Base-by-base conservation (phyloP, 2,797 vertebrate genomes). In the Notoglanidium macrostoma region DNA sequence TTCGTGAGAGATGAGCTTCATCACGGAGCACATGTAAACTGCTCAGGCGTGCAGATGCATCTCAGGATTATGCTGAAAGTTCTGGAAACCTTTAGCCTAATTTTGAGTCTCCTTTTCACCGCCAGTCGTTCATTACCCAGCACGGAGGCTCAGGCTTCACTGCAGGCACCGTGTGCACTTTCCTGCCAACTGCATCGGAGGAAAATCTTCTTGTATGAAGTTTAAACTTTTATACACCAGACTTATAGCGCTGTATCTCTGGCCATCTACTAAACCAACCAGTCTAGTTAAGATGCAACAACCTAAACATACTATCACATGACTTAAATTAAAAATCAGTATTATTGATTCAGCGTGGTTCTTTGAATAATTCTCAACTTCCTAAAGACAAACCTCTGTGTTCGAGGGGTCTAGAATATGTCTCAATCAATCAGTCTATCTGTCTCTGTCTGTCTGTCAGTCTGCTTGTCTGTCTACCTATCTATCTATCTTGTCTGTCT, bases 111-210 rank as follows among this genome's bases (percentile, higher is more conserved):
- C 46, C 59, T 65, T 87, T 84, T 49, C 59, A 9, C 15, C 26
- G 21, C 21, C 46, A 77, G 17, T 29, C 72, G 84, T 77, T 67
- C 72, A 84, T 87, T 83, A 87, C 59, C 40, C 72, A 67, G 72
- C 35, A 63, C 26, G 79, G 7, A 7, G 15, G n/a, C 46, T 19
- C n/a, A 17, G 12, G 6, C 55, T 15, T 10, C 79, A 82, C 63
- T 14, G n/a, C n/a, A 40, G 44, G 17, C 7, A 14, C 51, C 21
- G 5, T 86, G 61, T 40, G 74, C 59, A 46, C 74, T 44, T 29
- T 70, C 8, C 63, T 86, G 63, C 54, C 63, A 72, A 77, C 19
- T 35, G 54, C 23, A 46, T 63, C 7, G 5, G 26, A 5, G 17
- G 44, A 29, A 87, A 82, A 83, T 19, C 17, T 23, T 46, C 29